Base-by-base conservation (phyloP, 2,797 vertebrate genomes). In the Chloroceryle inda region DNA sequence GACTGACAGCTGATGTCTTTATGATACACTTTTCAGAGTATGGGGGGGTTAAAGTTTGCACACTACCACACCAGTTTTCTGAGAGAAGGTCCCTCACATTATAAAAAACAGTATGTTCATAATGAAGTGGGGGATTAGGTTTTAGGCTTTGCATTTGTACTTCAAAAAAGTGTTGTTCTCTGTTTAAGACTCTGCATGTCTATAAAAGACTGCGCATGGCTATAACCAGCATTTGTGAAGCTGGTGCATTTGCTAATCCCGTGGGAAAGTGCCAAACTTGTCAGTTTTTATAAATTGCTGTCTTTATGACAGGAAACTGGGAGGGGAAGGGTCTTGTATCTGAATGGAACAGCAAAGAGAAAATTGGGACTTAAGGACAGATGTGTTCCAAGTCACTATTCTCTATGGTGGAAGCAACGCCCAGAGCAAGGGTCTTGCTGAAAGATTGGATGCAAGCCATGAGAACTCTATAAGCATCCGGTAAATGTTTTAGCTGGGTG, bases 271-370 rank as follows among this genome's bases (percentile, higher is more conserved):
- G 76, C 69, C 93, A 79, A 79, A 90, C 74, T 90, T 82, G 90
- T 82, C 93, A 86, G 47, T 66, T 94, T 94, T 96, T 94, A 95
- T 88, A 85, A 96, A 96, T 61, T 92, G 42, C 83, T 90, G 66
- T 84, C 83, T 88, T 95, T 82, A 73, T 94, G 93, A 88, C 82
- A 91, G 94, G 96, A 97, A 97, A 67, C 55, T 88, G 66, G 45
- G 47, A 86, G 55, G 62, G 45, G 42, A 94, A 76, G 69, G 61
- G 69, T 76, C 85, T 89, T 92, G 53, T 68, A 88, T 92, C 88
- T 90, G 73, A 90, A 88, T 76, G 66, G 66, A 95, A 81, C 58
- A 88, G 50, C 76, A 76, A 81, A 63, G 92, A 92, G 83, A 92
- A 88, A 85, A 90, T 19, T 27, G 76, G 38, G 86, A 75, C 1